Conservation (phyloP, 2,113 vertebrate genomes). For the Cyprinodon tularosa region DNA sequence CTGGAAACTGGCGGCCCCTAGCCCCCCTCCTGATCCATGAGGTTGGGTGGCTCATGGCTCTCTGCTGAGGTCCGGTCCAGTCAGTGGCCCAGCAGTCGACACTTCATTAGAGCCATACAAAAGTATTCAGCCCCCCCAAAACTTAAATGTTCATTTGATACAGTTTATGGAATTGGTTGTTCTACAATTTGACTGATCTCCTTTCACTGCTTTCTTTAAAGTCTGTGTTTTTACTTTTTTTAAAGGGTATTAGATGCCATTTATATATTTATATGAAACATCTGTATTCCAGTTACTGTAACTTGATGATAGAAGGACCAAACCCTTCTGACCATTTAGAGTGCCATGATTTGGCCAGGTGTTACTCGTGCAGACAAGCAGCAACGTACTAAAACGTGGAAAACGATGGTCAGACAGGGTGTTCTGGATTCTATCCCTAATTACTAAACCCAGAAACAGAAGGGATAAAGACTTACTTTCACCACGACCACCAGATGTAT, state of each 20-base stretch:
- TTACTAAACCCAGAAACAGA: constrained; percentile 38
- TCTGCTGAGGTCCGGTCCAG: no score
- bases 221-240: background rate
- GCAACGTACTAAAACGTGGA: constrained; percentile 28
- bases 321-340: constrained; percentile 44
- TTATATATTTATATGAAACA: constrained; percentile 42
- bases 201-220: no score
- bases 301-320: constrained; percentile 50
- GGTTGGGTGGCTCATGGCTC: no score
- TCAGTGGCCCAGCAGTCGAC: no score
- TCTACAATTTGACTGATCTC: background rate
- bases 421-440: constrained; percentile 46
- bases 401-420: constrained; percentile 23
- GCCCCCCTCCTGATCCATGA: no score
- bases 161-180: background rate
- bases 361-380: constrained; percentile 51
- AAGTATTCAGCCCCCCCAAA: background rate
- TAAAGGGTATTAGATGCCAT: constrained; percentile 25
- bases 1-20: no score
- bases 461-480: constrained; percentile 54
- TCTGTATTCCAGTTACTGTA: constrained; percentile 53
- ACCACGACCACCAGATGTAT: constrained; percentile 56
- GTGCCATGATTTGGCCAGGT: constrained; percentile 42
- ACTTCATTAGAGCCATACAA: no score
- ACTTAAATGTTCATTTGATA: background rate